phyloP scores from a whole-genome alignment of 2,113 vertebrate species.

The Micronycteris hirsuta region DNA sequence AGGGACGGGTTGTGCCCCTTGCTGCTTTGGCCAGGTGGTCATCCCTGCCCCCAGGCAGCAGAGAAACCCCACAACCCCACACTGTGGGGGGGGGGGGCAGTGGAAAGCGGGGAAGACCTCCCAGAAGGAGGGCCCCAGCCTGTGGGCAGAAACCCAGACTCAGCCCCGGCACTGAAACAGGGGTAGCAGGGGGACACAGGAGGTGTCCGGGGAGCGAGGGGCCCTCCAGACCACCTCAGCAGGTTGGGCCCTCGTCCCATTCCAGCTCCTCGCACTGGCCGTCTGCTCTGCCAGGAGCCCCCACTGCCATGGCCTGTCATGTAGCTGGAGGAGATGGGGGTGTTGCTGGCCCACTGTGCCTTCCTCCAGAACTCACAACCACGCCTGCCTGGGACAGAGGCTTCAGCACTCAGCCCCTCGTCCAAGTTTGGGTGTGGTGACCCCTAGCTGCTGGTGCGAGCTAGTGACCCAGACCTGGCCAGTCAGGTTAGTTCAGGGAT shows the following conservation, averaged over 20 bases:
- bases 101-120: neutral
- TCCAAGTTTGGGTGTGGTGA: neutral
- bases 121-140: neutral
- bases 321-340: neutral
- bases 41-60: neutral
- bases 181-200: neutral
- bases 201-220: neutral
- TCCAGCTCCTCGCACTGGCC: neutral
- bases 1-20: neutral
- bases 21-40: neutral
- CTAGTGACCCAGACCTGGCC: neutral
- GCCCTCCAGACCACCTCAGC: neutral
- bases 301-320: rapidly evolving
- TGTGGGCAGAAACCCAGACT: neutral
- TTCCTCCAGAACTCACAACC: neutral
- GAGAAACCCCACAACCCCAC: too few species aligned
- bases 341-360: neutral
- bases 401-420: neutral
- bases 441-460: neutral
- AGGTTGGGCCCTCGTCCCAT: too few species aligned
- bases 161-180: neutral
- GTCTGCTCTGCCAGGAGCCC: neutral
- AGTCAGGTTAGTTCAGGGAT: neutral
- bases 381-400: neutral
- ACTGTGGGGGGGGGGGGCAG: too few species aligned